phyloP scores from a whole-genome alignment of 2,888 invertebrate genomes.

The Laothoe populi region DNA sequence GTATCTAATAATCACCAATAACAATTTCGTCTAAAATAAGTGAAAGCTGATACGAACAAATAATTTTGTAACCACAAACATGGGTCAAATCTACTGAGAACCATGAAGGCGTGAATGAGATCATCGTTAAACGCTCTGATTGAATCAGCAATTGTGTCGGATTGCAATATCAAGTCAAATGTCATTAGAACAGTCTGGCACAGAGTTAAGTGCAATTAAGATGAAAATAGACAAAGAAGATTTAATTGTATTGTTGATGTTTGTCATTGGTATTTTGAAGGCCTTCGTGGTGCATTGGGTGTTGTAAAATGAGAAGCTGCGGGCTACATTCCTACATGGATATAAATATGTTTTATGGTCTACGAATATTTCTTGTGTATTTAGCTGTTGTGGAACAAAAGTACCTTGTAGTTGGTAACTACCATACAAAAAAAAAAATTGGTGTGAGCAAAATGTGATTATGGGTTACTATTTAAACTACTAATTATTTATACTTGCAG shows the following conservation, averaged over 20 bases:
- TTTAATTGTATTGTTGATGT: slow-evolving; percentile 26
- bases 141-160: slow-evolving; percentile 47
- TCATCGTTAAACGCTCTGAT: slow-evolving; percentile 58
- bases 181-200: slow-evolving; percentile 45
- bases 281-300: not conserved
- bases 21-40: not conserved
- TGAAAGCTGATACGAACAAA: not conserved
- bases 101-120: slow-evolving; percentile 48
- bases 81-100: slow-evolving; percentile 36
- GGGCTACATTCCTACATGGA: too few relatives aligned
- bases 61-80: slow-evolving; percentile 3
- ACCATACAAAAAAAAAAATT: too few relatives aligned
- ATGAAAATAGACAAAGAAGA: slow-evolving; percentile 22
- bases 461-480: too few relatives aligned
- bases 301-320: not conserved
- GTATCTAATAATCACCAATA: not conserved
- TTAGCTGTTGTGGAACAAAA: too few relatives aligned
- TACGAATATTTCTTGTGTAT: too few relatives aligned
- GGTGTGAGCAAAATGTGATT: too few relatives aligned
- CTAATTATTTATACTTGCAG: too few relatives aligned
- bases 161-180: slow-evolving; percentile 43
- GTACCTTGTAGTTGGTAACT: too few relatives aligned
- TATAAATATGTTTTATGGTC: too few relatives aligned
- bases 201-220: slow-evolving; percentile 33
- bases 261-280: not conserved